Evolutionary conservation across 2,797 vertebrate genomes (phyloP), one percentile per base, ranked within the genome.

Genomic region (Parauchenoglanis punctatus): DNA sequence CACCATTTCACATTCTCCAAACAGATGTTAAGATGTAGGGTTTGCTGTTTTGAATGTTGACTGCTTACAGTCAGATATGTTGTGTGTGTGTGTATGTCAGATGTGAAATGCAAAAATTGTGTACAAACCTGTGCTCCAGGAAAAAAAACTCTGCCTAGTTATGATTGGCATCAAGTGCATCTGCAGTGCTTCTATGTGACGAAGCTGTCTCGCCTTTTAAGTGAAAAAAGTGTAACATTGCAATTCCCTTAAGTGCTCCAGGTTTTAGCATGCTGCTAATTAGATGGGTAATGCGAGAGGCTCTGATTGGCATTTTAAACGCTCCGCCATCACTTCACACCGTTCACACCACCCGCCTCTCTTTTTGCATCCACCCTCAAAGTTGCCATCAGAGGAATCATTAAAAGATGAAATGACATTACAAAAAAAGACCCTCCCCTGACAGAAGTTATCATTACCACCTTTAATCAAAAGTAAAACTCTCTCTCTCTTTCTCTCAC

Each of bases 221-320:
- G 96, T 96, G 96, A 96, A 96, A 96, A 96, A 97, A 97, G 94
- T 94, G 93, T 95, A 95, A 96, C 95, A 97, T 97, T 96, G 97
- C 96, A 96, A 97, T 95, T 97, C 96, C 96, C 96, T 94, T 95
- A 92, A 97, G 96, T 95, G 96, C 96, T 95, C 94, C 96, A 92
- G 96, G 96, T 97, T 97, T 97, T 96, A 97, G 96, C 94, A 95
- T 94, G 93, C 93, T 93, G 94, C 96, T 98, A 97, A 98, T 98
- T 97, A 97, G 96, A 96, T 93, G 94, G 93, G 96, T 96, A 96
- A 96, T 96, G 96, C 96, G 94, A 96, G 96, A 95, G 94, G 92
- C 93, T 95, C 96, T 97, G 97, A 98, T 97, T 98, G 97, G 96
- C 97, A 97, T 97, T 97, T 97, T 97, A 97, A 97, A 98, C 96